A percentile compares a stretch with the other conserved stretches of the same genome.
Conservation (phyloP, 2,797 vertebrate species). For the Gallinago solitaria region DNA sequence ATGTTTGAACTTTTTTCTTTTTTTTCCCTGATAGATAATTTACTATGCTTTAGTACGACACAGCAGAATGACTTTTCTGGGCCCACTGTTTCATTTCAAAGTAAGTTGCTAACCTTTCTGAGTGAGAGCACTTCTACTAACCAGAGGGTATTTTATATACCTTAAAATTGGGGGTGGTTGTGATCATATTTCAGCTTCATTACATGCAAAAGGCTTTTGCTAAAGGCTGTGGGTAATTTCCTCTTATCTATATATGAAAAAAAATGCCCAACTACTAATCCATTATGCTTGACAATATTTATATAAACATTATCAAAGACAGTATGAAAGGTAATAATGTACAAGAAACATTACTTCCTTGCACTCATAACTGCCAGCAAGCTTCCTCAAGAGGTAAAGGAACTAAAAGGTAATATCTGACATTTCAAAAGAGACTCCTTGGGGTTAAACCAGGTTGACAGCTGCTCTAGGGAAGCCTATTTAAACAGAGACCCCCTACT, state of each 20-base stretch:
- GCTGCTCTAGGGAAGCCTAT: background rate
- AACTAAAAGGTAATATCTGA: background rate
- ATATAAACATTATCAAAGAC: background rate
- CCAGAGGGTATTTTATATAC: background rate
- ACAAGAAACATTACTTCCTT: background rate
- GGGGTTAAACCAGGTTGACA: background rate
- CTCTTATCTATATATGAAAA: background rate
- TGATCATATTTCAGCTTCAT: background rate
- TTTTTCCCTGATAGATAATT: background rate
- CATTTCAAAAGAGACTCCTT: background rate
- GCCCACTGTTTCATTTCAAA: background rate
- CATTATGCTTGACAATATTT: background rate
- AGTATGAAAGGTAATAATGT: background rate
- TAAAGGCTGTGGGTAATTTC: background rate
- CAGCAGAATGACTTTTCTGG: background rate
- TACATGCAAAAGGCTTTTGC: background rate
- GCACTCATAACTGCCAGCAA: background rate
- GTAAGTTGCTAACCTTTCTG: background rate
- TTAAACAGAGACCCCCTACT: background rate
- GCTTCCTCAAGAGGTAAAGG: background rate
- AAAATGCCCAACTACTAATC: background rate
- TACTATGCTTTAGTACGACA: background rate
- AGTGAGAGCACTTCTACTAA: background rate
- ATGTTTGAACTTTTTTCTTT: background rate
- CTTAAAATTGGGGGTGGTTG: background rate